Base-by-base conservation (phyloP, 2,113 vertebrate species). In the Uria lomvia region DNA sequence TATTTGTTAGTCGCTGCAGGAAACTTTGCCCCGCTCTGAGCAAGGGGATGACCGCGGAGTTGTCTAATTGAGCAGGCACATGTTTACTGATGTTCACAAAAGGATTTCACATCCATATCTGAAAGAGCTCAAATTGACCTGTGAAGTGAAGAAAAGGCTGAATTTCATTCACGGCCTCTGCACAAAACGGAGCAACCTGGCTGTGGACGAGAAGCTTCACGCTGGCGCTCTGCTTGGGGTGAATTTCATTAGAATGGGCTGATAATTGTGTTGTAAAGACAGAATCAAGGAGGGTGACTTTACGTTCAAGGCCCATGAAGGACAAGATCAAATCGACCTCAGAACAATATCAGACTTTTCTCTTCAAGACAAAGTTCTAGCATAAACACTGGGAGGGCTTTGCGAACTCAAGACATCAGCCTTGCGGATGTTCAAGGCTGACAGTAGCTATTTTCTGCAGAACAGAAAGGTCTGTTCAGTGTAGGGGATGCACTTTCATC, bases 211-310 rank as follows among this genome's bases (percentile, higher is more conserved):
- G 79, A 24, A 91, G 79, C 86, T 47, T 83, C 89, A 26, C 0
- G 2, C 89, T 86, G 93, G 49, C 68, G 40, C 89, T 52, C 75
- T 91, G 93, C 92, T 86, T 91, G 92, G 89, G 93, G 62, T 86
- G 86, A 60, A 60, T 70, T 60, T 91, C 84, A 30, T 89, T 71
- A 53, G 63, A 49, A 88, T 15, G 59, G 80, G 80, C 67, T 84
- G 90, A 62, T 84, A 95, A 95, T 94, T 92, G 95, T 13, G 0
- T 42, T 70, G 76, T 11, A 45, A 82, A 94, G 89, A 43, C 36
- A 43, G 92, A 76, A n/a, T 24, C 80, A 32, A 23, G 63, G 62
- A 71, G 86, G 56, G 30, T 56, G 71, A 34, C 68, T 83, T 88
- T 53, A 84, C 86, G 65, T 90, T 66, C 88, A 65, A n/a, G 83